Base-by-base conservation (phyloP, 2,113 vertebrate genomes). In the Triplophysa siluroides region DNA sequence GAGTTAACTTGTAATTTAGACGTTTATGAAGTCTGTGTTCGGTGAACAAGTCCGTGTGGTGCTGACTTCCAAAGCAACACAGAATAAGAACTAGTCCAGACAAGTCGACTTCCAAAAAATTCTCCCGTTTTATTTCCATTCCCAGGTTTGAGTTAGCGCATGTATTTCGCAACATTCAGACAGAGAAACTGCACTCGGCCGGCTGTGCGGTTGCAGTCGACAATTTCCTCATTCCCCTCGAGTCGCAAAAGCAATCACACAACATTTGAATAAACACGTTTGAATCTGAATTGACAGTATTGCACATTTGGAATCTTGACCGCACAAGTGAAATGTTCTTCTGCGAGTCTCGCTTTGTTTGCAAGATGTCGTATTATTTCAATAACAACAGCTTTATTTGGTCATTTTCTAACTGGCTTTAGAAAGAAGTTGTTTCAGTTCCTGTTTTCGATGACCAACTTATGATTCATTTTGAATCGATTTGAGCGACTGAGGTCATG, bases 11-110 rank as follows among this genome's bases (percentile, higher is more conserved):
- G 8, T 16, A 18, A 16, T n/a, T 50, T 21, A 18, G 21, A 14
- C 4, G 12, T 1, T 5, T 13, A 9, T 38, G 16, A 2, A 67
- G 8, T n/a, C 18, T 58, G 33, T 6, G 8, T 38, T 38, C 8
- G 7, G 33, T 38, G 33, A 7, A 38, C 33, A 88, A 88, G 83
- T 74, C n/a, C 67, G 81, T 71, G 58, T 58, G 26, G 47, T 80
- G 60, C 7, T 8, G 54, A 26, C n/a, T 82, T 2, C 71, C 52
- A 79, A 43, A 41, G n/a, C 18, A 73, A 16, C 41, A 23, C 19
- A 64, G 70, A 86, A 76, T 38, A 47, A 69, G 75, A 85, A 76
- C 85, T 50, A 11, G 72, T 82, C 66, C 62, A 79, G 78, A 72
- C 75, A 65, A n/a, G 0, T 62, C 12, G 24, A 23, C 66, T 52